Evolutionary conservation across 2,113 vertebrate species (phyloP).

Genomic region (Syngnathus floridae): DNA sequence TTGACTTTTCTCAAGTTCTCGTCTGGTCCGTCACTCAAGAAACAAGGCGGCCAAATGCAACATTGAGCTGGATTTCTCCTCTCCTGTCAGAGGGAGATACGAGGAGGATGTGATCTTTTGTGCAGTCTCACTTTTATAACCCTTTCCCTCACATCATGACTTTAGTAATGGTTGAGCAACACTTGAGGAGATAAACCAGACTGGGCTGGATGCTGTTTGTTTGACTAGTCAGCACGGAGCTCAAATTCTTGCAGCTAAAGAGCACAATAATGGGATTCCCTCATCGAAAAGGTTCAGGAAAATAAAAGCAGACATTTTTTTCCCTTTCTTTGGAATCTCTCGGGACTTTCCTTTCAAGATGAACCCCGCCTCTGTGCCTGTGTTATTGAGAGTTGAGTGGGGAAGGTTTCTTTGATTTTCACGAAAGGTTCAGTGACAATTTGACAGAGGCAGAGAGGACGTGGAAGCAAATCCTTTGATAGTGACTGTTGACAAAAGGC

Average conservation of each 20-base stretch:
- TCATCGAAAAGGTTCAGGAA: constrained; percentile 18
- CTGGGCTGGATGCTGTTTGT: constrained; percentile 12
- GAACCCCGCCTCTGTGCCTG: constrained; percentile 35
- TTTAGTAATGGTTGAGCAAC: constrained; percentile 31
- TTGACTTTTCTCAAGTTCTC: constrained; percentile 45
- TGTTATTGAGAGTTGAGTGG: constrained; percentile 39
- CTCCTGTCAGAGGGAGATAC: constrained; percentile 56
- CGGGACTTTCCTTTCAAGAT: constrained; percentile 32
- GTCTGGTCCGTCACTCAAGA: constrained; percentile 50
- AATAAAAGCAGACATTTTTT: constrained; percentile 42
- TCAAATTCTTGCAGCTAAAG: constrained; percentile 34
- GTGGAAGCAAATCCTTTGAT: constrained; percentile 52
- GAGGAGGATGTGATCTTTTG: constrained; percentile 52
- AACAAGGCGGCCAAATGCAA: constrained; percentile 58
- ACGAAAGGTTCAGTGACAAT: constrained; percentile 51
- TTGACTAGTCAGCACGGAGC: constrained; percentile 19
- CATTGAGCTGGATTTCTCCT: constrained; percentile 44
- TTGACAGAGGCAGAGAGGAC: constrained; percentile 55
- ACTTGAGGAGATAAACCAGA: constrained; percentile 34
- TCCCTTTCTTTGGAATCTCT: constrained; percentile 40
- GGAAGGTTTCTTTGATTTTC: constrained; percentile 53
- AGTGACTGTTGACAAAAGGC: constrained; percentile 51
- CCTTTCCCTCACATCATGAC: constrained; percentile 41
- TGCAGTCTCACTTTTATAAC: constrained; percentile 51
- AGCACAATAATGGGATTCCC: constrained; percentile 26